Conservation (phyloP, 2,113 vertebrate species). For the Mormyrus lacerda region DNA sequence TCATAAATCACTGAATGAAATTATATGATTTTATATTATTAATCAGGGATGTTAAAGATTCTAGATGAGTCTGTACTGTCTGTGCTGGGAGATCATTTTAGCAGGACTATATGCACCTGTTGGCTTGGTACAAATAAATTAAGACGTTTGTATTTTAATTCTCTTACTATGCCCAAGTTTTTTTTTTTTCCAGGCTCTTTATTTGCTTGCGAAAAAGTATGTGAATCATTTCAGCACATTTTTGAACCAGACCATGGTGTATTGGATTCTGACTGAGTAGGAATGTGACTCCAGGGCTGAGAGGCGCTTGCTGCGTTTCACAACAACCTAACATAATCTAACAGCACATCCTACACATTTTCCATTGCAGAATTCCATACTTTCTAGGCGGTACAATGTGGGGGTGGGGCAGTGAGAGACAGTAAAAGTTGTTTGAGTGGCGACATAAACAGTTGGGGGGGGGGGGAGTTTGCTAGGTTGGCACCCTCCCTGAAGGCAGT, state of each 20-base stretch:
- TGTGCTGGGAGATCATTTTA: background rate
- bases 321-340: background rate
- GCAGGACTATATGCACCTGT: background rate
- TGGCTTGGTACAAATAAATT: background rate
- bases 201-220: background rate
- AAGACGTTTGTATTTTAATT: background rate
- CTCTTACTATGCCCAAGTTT: background rate
- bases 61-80: background rate
- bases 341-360: background rate
- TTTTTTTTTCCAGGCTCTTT: background rate
- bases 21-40: background rate
- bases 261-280: background rate
- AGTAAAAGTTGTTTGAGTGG: background rate
- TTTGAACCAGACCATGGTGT: background rate
- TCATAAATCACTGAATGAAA: background rate
- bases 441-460: background rate
- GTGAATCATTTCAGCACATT: background rate
- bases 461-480: background rate
- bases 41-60: background rate
- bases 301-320: background rate
- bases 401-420: background rate
- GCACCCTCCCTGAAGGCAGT: background rate
- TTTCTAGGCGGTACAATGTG: background rate
- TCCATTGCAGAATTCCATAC: background rate
- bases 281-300: background rate